Evolutionary conservation across 2,888 invertebrate species (phyloP), one percentile per base, ranked within the genome.

Genomic region (Poecilobothrus nobilitatus): DNA sequence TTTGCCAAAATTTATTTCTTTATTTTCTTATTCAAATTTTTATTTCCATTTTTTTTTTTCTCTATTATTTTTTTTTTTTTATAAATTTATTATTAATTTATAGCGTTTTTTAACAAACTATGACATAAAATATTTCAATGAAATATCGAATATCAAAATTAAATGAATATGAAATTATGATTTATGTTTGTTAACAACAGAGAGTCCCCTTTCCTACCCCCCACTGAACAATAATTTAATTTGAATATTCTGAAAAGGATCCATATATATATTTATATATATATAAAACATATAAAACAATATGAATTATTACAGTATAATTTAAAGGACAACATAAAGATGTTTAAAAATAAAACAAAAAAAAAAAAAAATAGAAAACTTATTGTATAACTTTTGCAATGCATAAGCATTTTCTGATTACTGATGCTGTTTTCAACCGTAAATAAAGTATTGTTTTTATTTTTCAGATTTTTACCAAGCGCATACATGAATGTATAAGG

Each of bases 401-500:
- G 53, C 53, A 53, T 53, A 53, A 53, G 53, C 53, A 53, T 53
- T 53, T 53, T 53, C 53, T 53, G 53, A 41, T 41, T 41, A 41
- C 27, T 37, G 37, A 37, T 53, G 18, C 18, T 53, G 53, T n/a
- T 18, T 53, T 53, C 7, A 53, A 53, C 53, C 53, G 53, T 53
- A n/a, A 53, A 53, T 41, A 37, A 37, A 37, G 12, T 37, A 18
- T 18, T 53, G 18, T 53, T 53, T 53, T 37, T 37, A 5, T 37
- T 5, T 37, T 4, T 37, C 7, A 8, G 8, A 10, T 37, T 37
- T 37, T n/a, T n/a, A n/a, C n/a, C n/a, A n/a, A n/a, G n/a, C n/a
- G n/a, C n/a, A n/a, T n/a, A n/a, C n/a, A n/a, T n/a, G n/a, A n/a
- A n/a, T n/a, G n/a, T n/a, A n/a, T n/a, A n/a, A n/a, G n/a, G n/a